Percentiles rank a stretch among this genome's conserved stretches.
Conservation (phyloP, 2,888 invertebrate genomes). For the Crioceris asparagi region DNA sequence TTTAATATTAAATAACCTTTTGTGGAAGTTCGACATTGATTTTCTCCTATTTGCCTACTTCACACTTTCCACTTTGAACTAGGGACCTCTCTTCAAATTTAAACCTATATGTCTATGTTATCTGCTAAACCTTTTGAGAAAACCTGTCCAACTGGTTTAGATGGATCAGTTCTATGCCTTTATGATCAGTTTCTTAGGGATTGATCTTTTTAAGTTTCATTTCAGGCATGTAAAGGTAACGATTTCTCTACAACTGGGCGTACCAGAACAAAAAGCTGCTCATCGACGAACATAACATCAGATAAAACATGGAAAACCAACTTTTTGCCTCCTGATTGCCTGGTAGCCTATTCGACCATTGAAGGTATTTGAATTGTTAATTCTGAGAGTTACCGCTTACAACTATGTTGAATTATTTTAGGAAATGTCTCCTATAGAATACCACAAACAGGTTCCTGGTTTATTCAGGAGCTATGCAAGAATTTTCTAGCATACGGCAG, state of each 20-base stretch:
- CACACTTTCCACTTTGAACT: no score
- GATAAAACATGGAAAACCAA: constrained; percentile 7
- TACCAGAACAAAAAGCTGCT: neutral
- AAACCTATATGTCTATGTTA: neutral
- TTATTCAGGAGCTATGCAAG: constrained; percentile 33
- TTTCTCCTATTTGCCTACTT: neutral
- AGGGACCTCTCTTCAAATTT: no score
- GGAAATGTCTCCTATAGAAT: constrained; percentile 25
- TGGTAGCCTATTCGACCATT: constrained; percentile 24
- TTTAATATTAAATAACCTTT: no score
- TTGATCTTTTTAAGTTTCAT: constrained; percentile 10
- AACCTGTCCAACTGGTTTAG: no score
- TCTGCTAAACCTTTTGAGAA: no score
- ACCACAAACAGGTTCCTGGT: constrained; percentile 29
- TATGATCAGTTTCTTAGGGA: no score
- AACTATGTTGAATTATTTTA: no score
- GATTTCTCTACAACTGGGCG: constrained; percentile 12
- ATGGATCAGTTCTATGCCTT: no score
- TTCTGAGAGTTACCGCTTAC: no score
- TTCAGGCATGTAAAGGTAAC: constrained; percentile 32
- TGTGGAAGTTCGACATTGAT: neutral
- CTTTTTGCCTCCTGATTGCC: constrained; percentile 21
- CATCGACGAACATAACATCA: constrained; percentile 5
- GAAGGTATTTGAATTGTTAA: no score
- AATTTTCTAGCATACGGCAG: constrained; percentile 29